phyloP scores from a whole-genome alignment of 2,797 vertebrate species.

The Pangasius mekongensis region DNA sequence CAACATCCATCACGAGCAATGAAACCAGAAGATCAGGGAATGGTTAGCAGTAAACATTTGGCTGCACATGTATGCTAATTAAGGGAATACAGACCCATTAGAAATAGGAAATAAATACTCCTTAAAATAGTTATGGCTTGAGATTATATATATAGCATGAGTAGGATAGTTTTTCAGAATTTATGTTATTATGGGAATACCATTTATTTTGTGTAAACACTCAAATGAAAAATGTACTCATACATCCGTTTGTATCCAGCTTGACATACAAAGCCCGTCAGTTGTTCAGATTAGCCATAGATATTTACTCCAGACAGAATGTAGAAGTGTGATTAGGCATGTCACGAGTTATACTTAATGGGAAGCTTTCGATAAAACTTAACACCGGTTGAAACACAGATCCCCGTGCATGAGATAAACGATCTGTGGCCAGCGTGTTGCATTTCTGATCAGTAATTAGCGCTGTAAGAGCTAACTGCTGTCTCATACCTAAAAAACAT shows the following conservation, averaged over 20 bases:
- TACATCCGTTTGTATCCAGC: background rate
- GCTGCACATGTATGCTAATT: constrained; percentile 11
- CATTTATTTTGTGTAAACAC: background rate
- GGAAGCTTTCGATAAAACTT: background rate
- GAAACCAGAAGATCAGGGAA: background rate
- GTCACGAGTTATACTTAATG: background rate
- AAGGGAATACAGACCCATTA: background rate
- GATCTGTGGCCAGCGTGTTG: background rate
- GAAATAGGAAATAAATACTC: background rate
- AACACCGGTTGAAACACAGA: background rate
- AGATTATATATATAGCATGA: too few species aligned
- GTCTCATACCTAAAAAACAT: background rate
- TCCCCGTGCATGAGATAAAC: background rate
- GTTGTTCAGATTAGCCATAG: background rate
- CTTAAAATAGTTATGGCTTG: too few species aligned
- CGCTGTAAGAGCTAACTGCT: background rate
- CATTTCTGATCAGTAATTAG: background rate
- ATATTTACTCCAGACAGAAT: background rate
- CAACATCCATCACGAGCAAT: background rate
- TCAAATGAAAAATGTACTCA: background rate
- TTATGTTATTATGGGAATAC: background rate
- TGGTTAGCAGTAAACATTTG: background rate
- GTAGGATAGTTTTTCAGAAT: background rate
- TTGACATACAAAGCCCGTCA: background rate
- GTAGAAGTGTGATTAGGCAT: background rate